phyloP scores from a whole-genome alignment of 2,113 vertebrate species.

The Cephalopterus ornatus region DNA sequence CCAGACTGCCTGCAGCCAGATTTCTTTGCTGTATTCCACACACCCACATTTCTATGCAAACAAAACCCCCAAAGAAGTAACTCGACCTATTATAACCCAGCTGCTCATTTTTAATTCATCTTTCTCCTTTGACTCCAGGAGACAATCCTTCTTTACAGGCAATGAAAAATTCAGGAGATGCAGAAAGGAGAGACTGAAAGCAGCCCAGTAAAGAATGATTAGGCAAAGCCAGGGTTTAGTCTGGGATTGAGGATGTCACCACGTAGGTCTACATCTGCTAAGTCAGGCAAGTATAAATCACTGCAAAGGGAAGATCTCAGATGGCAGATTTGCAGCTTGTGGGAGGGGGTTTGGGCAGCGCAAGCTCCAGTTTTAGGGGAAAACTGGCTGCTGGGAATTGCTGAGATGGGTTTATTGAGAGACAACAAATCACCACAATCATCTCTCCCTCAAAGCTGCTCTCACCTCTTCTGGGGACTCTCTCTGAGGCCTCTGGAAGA shows the following conservation, averaged over 20 bases:
- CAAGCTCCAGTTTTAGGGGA: background rate
- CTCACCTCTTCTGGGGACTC: background rate
- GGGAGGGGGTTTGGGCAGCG: background rate
- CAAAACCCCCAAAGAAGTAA: background rate
- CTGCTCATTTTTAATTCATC: conserved; percentile 7
- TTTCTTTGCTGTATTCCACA: background rate
- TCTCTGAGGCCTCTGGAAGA: background rate
- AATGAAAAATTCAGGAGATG: background rate
- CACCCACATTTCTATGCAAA: background rate
- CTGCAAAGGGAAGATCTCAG: background rate
- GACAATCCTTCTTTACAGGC: background rate
- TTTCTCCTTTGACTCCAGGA: background rate
- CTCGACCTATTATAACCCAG: background rate
- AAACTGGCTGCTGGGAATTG: background rate
- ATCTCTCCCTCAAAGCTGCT: background rate
- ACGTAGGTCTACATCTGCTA: background rate
- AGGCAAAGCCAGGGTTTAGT: background rate
- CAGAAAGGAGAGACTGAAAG: background rate
- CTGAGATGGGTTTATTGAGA: background rate
- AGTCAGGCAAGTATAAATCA: background rate
- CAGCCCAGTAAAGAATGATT: background rate
- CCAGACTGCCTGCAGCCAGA: background rate
- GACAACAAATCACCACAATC: background rate
- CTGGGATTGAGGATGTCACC: background rate
- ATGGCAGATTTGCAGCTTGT: background rate